A percentile compares a stretch with the other conserved stretches of the same genome.
These are phyloP conservation scores for Drosophila helvetica DNA, from an alignment of 2,888 invertebrate species.

Conservation along the genomic window DNA sequence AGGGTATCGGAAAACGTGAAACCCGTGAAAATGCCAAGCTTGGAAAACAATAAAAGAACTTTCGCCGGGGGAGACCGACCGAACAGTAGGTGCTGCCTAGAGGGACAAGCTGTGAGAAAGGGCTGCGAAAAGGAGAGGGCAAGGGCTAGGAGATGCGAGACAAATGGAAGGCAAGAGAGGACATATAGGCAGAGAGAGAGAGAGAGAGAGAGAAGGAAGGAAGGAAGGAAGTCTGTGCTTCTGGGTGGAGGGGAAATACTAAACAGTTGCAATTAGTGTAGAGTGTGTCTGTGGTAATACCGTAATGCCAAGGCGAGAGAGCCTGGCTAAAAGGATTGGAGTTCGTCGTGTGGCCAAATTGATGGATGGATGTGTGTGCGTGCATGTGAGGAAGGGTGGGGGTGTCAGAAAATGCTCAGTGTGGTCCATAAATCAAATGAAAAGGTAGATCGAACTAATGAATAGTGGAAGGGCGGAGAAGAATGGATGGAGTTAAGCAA, in stretches of 20 bases:
- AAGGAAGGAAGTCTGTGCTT: background rate
- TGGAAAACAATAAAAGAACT: constrained; percentile 59
- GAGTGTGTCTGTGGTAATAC: constrained; percentile 37
- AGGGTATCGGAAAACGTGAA: background rate
- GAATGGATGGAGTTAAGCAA: background rate
- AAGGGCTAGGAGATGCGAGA: constrained; percentile 2
- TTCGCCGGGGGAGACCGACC: constrained; percentile 3
- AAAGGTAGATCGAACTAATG: constrained; percentile 39
- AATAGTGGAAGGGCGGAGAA: constrained; percentile 25
- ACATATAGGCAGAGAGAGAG: background rate
- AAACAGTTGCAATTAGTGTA: constrained; percentile 66
- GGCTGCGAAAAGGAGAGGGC: constrained; percentile 1
- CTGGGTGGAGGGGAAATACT: constrained; percentile 13
- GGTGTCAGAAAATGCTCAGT: background rate
- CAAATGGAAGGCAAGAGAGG: background rate
- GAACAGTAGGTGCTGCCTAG: background rate
- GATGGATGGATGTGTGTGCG: constrained; percentile 19
- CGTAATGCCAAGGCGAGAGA: constrained; percentile 3
- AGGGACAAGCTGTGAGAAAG: background rate
- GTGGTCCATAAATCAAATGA: constrained; percentile 42
- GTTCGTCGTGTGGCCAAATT: constrained; percentile 32
- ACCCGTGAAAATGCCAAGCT: constrained; percentile 56
- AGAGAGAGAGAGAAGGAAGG: background rate
- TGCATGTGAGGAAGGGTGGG: background rate
- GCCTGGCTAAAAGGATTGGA: constrained; percentile 38